Evolutionary conservation across 2,888 invertebrate species (phyloP), one percentile per base, ranked within the genome.

Genomic region (Chouioia cunea): DNA sequence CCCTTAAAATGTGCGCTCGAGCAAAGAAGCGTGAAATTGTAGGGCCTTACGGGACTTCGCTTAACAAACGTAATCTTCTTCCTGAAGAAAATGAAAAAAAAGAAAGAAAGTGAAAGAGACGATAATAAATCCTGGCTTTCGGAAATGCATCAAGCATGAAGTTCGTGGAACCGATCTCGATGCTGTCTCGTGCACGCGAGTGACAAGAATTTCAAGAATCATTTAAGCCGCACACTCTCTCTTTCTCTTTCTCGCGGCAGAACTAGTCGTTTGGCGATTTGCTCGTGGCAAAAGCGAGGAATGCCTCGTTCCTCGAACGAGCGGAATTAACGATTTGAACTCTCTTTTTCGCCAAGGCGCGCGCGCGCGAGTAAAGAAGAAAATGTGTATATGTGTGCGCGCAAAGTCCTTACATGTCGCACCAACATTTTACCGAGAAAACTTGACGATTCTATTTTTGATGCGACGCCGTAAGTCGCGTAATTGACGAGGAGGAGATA

Each of bases 171-270:
- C 48, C 57, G 60, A 68, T 70, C 63, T 47, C 50, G 56, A 48
- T 65, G 65, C 47, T 44, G 44, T 70, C 70, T 76, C 76, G 76
- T 76, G 74, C 72, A 66, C 70, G 69, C 71, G 53, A 71, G 74
- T 74, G 76, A 75, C 75, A 73, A 70, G 75, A 76, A 73, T 76
- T 76, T 77, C 75, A 71, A 74, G 77, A 76, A 76, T 73, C 74
- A 75, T 75, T 77, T 77, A 76, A 72, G 65, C 73, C 64, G 71
- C 70, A 66, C n/a, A n/a, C n/a, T n/a, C 36, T 27, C 47, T 50
- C 36, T 46, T 46, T 14, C 52, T 15, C n/a, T n/a, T n/a, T n/a
- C 36, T 8, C 15, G 20, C 44, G 27, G 60, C 47, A 60, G 58
- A 59, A 62, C 56, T 50, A 56, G 65, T 57, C 65, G 27, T 62